These are phyloP conservation scores for Formicarius rufipectus DNA, from an alignment of 2,113 vertebrate genomes.

Conservation along the genomic window DNA sequence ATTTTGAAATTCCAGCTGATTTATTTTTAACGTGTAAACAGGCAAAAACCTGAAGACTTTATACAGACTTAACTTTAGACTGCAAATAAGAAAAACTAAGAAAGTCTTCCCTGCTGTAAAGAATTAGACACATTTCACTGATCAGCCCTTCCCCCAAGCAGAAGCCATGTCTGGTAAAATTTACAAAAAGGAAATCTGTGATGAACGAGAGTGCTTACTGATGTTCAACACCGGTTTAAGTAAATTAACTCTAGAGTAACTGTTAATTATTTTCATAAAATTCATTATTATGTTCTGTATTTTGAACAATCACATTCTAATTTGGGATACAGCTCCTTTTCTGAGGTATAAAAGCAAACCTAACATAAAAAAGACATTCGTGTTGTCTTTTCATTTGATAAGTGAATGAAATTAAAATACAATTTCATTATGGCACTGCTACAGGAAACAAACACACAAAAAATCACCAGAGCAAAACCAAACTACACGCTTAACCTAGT, in stretches of 20 bases:
- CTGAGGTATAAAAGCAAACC: conserved; percentile 19
- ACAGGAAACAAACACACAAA: conserved; percentile 29
- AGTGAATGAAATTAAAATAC: conserved; percentile 59
- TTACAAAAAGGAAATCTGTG: not conserved
- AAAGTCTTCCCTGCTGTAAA: not conserved
- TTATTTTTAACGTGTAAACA: not conserved
- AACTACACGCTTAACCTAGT: conserved; percentile 19
- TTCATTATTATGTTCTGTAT: not conserved
- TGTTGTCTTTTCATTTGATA: conserved; percentile 28
- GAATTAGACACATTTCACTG: not conserved
- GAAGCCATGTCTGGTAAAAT: not conserved
- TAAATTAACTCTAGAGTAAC: conserved; percentile 28
- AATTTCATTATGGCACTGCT: conserved; percentile 42
- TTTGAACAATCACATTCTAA: not conserved
- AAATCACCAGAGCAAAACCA: not conserved
- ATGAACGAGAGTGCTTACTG: not conserved
- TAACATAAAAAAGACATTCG: not conserved
- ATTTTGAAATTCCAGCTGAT: not conserved
- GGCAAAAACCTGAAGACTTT: not conserved
- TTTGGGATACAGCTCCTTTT: conserved; percentile 8
- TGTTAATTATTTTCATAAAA: conserved; percentile 40
- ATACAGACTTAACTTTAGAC: not conserved
- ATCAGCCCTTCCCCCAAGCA: not conserved
- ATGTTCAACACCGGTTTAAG: conserved; percentile 5
- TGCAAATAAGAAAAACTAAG: not conserved